A percentile compares a stretch with the other conserved stretches of the same genome.
phyloP scores from a whole-genome alignment of 2,888 invertebrate genomes.

The Erebia palarica region DNA sequence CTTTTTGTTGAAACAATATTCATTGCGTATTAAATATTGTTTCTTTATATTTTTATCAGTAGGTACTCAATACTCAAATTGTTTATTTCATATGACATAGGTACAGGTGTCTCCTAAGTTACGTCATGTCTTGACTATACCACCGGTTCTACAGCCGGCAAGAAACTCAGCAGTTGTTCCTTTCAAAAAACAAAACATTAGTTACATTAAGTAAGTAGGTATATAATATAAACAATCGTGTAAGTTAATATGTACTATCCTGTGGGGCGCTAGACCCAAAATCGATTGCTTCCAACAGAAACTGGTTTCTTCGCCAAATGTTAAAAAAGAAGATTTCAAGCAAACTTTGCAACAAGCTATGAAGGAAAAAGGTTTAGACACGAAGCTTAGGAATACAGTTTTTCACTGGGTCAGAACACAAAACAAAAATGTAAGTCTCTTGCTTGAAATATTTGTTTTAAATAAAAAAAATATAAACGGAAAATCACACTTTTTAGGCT shows the following conservation, averaged over 20 bases:
- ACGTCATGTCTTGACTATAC: too few species aligned
- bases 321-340: constrained; percentile 90
- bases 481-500: not conserved
- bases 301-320: constrained; percentile 88
- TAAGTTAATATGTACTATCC: too few species aligned
- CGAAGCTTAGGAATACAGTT: constrained; percentile 91
- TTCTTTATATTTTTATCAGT: constrained; percentile 38
- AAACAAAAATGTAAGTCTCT: constrained; percentile 66
- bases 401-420: constrained; percentile 89
- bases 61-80: too few species aligned
- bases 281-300: constrained; percentile 76
- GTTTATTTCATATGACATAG: too few species aligned
- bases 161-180: too few species aligned
- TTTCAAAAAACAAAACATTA: too few species aligned
- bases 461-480: too few species aligned
- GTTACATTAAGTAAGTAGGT: too few species aligned
- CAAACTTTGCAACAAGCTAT: constrained; percentile 89
- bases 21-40: constrained; percentile 20
- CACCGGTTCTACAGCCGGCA: too few species aligned
- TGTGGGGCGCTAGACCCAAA: too few species aligned
- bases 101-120: too few species aligned
- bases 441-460: constrained; percentile 14
- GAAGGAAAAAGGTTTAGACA: constrained; percentile 90
- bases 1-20: not conserved
- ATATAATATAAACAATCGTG: too few species aligned